phyloP scores from a whole-genome alignment of 37 sponge, comb jelly and placozoan genomes.

The Bolinopsis microptera region DNA sequence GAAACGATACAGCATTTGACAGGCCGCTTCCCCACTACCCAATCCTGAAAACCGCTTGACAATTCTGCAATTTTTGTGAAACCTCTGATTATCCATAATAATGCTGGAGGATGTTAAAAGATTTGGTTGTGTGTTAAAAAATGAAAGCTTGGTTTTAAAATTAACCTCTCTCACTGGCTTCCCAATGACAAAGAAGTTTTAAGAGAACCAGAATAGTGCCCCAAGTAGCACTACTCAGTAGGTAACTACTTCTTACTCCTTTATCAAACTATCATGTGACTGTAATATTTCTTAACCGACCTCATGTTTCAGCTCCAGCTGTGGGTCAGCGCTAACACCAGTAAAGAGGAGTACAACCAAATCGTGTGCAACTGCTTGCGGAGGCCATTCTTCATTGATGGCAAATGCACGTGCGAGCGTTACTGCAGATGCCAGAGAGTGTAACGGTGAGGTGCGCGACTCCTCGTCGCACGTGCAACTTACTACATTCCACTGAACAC shows the following conservation, averaged over 20 bases:
- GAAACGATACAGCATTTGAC: neutral
- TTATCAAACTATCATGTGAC: too few species aligned
- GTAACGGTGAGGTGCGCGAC: conserved; percentile 23
- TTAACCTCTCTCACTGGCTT: neutral
- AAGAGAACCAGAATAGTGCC: neutral
- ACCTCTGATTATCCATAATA: neutral
- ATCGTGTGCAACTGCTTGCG: conserved; percentile 62
- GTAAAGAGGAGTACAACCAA: conserved; percentile 62
- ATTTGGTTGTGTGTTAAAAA: neutral
- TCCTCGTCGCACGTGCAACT: neutral
- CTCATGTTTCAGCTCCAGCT: conserved; percentile 50
- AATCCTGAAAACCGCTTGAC: neutral
- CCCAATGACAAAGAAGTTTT: neutral
- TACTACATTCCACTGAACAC: neutral
- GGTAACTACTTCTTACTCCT: conserved; percentile 16
- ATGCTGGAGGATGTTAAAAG: neutral
- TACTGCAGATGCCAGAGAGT: conserved; percentile 52
- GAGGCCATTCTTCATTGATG: conserved; percentile 63
- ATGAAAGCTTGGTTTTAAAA: neutral
- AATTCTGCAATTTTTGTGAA: neutral
- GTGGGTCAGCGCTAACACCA: conserved; percentile 66
- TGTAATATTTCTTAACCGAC: too few species aligned
- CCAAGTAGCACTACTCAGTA: neutral
- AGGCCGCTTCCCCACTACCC: neutral
- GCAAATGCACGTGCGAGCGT: conserved; percentile 65